Evolutionary conservation across 2,888 invertebrate species (phyloP).

Genomic region (Drosophila paramelanica): DNA sequence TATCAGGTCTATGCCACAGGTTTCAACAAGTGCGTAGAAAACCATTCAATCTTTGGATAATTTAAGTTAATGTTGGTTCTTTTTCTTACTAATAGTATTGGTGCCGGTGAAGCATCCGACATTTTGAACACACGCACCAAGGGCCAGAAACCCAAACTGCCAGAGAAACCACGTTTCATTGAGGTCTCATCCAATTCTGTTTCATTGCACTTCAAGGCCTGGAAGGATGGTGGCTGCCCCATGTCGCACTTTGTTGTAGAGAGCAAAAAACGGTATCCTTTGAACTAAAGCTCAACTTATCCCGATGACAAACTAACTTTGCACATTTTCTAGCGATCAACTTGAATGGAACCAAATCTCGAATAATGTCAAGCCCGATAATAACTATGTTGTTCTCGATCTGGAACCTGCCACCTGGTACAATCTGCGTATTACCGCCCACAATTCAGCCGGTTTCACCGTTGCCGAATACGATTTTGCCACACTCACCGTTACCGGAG

Average conservation of each 20-base stretch:
- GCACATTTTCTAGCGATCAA: constrained; percentile 87
- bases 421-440: constrained; percentile 94
- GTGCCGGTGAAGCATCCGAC: constrained; percentile 95
- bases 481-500: constrained; percentile 96
- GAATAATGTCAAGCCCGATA: constrained; percentile 95
- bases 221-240: constrained; percentile 97
- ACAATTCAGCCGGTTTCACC: constrained; percentile 98
- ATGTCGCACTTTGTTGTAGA: constrained; percentile 98
- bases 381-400: constrained; percentile 95
- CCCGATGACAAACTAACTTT: background rate
- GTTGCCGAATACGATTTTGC: constrained; percentile 98
- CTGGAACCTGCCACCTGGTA: constrained; percentile 98
- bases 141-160: constrained; percentile 96
- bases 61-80: accelerated
- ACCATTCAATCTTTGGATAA: accelerated
- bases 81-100: constrained; percentile 88
- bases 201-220: constrained; percentile 95
- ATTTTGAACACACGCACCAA: constrained; percentile 95
- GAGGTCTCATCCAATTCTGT: constrained; percentile 97
- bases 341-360: constrained; percentile 97
- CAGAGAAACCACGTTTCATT: constrained; percentile 95
- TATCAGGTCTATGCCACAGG: constrained; percentile 97
- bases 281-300: background rate
- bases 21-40: constrained; percentile 90
- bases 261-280: constrained; percentile 93